A percentile compares a stretch with the other conserved stretches of the same genome.
phyloP scores from a whole-genome alignment of 2,113 vertebrate genomes.

The Bos indicus region DNA sequence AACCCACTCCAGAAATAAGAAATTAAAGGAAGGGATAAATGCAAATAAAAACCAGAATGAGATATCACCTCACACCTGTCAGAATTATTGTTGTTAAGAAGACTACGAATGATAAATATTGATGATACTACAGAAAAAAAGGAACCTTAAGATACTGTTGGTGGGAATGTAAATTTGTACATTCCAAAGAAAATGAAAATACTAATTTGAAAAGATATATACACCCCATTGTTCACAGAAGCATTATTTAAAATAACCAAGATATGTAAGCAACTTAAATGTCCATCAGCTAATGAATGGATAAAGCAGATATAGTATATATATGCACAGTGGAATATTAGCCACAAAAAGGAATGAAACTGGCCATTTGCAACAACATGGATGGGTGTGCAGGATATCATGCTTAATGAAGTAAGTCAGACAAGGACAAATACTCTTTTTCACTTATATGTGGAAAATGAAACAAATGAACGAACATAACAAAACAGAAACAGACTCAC shows the following conservation, averaged over 20 bases:
- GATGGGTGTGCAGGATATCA: neutral
- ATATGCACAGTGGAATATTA: neutral
- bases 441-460: neutral
- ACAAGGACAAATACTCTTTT: neutral
- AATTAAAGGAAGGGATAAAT: neutral
- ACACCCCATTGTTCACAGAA: neutral
- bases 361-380: neutral
- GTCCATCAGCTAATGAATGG: neutral
- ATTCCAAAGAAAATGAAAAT: neutral
- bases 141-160: neutral
- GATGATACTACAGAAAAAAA: fast-evolving
- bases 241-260: neutral
- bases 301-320: neutral
- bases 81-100: neutral
- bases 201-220: neutral
- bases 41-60: neutral
- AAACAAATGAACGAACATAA: neutral
- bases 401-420: neutral
- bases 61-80: neutral
- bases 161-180: neutral
- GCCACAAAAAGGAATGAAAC: neutral
- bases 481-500: neutral
- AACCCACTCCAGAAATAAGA: neutral
- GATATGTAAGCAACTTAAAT: neutral
- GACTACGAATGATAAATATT: neutral